phyloP scores from a whole-genome alignment of 1,140 invertebrate genomes.

The Calosoma granatense region DNA sequence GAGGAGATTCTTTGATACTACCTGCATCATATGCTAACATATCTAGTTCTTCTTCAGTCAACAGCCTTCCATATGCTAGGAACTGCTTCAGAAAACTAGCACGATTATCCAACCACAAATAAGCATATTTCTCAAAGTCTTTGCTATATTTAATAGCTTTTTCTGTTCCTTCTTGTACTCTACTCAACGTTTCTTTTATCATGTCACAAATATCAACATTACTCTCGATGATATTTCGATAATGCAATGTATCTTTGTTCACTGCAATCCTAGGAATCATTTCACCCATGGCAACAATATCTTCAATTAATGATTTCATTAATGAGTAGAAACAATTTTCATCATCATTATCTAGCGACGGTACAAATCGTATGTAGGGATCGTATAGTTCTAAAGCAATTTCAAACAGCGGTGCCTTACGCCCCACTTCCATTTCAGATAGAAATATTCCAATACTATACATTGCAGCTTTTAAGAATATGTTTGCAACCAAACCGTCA shows the following conservation, averaged over 20 bases:
- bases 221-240: conserved; percentile 39
- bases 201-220: conserved; percentile 56
- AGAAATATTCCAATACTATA: conserved; percentile 31
- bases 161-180: conserved; percentile 35
- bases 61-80: conserved; percentile 72
- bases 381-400: conserved; percentile 51
- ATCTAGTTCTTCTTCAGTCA: conserved; percentile 78
- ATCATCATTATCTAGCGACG: conserved; percentile 47
- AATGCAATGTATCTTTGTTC: neutral
- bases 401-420: conserved; percentile 44
- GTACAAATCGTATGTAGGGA: conserved; percentile 49
- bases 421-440: conserved; percentile 33
- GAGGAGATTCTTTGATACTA: conserved; percentile 37
- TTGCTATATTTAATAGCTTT: conserved; percentile 59
- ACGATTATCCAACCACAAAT: conserved; percentile 85
- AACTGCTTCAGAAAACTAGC: conserved; percentile 64
- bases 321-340: conserved; percentile 35
- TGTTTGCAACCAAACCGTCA: conserved; percentile 50
- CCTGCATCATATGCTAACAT: conserved; percentile 47
- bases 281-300: neutral
- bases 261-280: neutral
- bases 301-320: neutral
- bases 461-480: conserved; percentile 41
- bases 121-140: conserved; percentile 67
- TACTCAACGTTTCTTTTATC: conserved; percentile 27